Evolutionary conservation across 2,797 vertebrate species (phyloP).

Genomic region (Mergus octosetaceus): DNA sequence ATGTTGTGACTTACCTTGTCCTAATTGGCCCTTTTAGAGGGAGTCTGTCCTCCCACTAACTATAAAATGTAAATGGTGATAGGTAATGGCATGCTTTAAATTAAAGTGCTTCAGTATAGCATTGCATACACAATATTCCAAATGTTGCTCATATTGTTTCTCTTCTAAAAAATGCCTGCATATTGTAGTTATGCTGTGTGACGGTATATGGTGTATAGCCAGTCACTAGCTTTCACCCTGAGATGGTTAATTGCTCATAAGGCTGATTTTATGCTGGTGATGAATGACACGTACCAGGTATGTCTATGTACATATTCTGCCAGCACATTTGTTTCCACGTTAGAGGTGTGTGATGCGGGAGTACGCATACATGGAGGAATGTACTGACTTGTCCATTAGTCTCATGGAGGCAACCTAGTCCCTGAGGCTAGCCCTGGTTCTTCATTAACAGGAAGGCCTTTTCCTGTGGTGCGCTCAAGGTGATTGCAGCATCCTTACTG

Average conservation of each 20-base stretch:
- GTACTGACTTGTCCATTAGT: background rate
- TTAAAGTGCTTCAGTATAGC: background rate
- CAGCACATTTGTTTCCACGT: fast-evolving
- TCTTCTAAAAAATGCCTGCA: background rate
- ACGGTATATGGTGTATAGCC: background rate
- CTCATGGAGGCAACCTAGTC: background rate
- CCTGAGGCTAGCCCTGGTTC: background rate
- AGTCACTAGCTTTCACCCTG: background rate
- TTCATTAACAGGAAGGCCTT: background rate
- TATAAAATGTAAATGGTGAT: background rate
- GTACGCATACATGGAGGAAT: background rate
- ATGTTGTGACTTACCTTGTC: background rate
- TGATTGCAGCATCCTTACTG: background rate
- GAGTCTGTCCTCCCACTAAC: background rate
- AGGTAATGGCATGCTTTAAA: background rate
- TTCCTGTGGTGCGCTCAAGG: background rate
- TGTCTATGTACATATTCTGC: background rate
- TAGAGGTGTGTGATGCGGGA: background rate
- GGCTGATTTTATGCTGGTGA: background rate
- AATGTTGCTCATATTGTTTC: background rate
- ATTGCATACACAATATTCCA: background rate
- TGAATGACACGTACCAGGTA: background rate
- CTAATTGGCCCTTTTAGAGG: background rate
- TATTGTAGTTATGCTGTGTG: background rate
- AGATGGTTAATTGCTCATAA: background rate